Base-by-base conservation (phyloP, 2,113 vertebrate species). In the Himantopus leucocephalus region DNA sequence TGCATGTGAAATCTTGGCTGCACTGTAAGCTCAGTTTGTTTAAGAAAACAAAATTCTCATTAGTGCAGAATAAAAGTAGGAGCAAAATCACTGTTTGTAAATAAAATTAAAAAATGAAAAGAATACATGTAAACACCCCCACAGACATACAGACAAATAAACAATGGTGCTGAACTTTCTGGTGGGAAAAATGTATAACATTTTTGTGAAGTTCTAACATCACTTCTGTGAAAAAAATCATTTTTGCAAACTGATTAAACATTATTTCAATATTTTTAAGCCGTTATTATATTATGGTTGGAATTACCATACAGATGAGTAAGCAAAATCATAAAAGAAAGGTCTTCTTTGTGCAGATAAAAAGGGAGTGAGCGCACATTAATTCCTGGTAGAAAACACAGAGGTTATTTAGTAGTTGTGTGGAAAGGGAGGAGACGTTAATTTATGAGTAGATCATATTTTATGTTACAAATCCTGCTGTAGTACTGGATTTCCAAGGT, bases 1-100 rank as follows among this genome's bases (percentile, higher is more conserved):
- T 88, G 63, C 75, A 75, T 85, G 90, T 73, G 43, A 79, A 92
- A 82, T 85, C 55, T 74, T 73, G 48, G 35, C 60, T 89, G 29
- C 20, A 53, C 29, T 70, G 15, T 45, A 32, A 64, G 27, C 16
- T 41, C 73, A 3, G 7, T 75, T 94, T 76, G 39, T 48, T 93
- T 77, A 88, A 92, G 45, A 88, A 88, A 83, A 90, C 1, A 4
- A 76, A 62, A 80, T 73, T 73, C 41, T 90, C 30, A 53, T 88
- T 62, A 83, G 22, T 16, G 23, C 10, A 79, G 37, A 85, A 88
- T 22, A 62, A 68, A 85, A 94, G 14, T 14, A 64, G 58, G 53
- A 73, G 14, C 11, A 76, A 85, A 85, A 64, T 60, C 18, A 60
- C 30, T 72, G 34, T 5, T 63, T 63, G 21, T 26, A 85, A 91